Percentiles rank a stretch among this genome's conserved stretches.
phyloP scores from a whole-genome alignment of 2,888 invertebrate genomes.

The Lagria hirta region DNA sequence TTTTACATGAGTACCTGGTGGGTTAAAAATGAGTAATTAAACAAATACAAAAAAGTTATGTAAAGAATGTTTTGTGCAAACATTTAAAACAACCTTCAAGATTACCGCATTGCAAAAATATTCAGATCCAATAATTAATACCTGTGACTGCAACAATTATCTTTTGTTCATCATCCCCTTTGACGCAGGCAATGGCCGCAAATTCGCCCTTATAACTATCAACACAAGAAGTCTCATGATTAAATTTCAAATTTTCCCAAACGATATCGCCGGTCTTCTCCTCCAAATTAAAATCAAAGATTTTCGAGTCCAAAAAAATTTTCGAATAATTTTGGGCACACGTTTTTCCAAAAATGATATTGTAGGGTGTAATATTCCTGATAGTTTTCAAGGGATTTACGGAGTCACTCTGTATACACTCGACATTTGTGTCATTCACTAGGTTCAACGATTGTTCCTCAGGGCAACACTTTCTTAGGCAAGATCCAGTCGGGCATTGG shows the following conservation, averaged over 20 bases:
- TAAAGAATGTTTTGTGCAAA: no score
- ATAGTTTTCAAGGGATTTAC: neutral
- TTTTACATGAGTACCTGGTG: no score
- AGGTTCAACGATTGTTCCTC: conserved; percentile 4
- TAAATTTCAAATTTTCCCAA: conserved; percentile 11
- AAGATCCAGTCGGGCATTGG: no score
- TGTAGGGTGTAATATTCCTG: neutral
- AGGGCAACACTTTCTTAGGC: conserved; percentile 36
- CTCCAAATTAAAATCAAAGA: conserved; percentile 6
- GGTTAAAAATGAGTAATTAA: no score
- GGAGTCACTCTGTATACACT: no score
- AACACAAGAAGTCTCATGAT: conserved; percentile 18
- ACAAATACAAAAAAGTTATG: no score
- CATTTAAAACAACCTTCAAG: no score
- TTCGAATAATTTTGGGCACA: conserved; percentile 1
- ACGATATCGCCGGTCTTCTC: conserved; percentile 2
- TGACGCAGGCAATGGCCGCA: conserved; percentile 10
- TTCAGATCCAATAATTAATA: conserved; percentile 2
- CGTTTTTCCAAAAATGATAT: conserved; percentile 17
- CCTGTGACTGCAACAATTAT: conserved; percentile 5
- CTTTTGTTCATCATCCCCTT: conserved; percentile 12
- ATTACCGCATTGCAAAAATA: no score
- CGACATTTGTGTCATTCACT: neutral
- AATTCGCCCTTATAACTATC: conserved; percentile 1
- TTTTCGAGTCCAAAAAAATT: conserved; percentile 5